Evolutionary conservation across 2,797 vertebrate species (phyloP).

Genomic region (Syngnathus rostellatus): DNA sequence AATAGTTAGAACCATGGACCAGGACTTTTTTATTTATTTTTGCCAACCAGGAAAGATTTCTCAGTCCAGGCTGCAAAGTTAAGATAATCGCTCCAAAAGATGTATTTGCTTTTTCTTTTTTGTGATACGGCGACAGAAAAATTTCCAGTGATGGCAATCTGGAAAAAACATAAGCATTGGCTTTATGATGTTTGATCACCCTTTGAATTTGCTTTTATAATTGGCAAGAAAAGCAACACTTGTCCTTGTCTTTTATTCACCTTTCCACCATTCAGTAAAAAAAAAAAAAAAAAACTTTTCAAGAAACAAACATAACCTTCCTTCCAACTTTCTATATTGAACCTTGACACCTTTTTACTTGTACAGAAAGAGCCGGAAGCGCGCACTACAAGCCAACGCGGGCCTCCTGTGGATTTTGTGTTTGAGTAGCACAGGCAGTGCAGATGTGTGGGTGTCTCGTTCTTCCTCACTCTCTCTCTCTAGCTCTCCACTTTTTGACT

Average conservation of each 20-base stretch:
- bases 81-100: no score
- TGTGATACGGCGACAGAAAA: no score
- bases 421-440: constrained; percentile 29
- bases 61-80: no score
- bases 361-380: constrained; percentile 34
- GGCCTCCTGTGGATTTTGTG: constrained; percentile 33
- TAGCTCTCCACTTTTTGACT: constrained; percentile 35
- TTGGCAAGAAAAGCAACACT: not conserved
- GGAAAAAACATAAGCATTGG: not conserved
- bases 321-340: constrained; percentile 6
- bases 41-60: not conserved
- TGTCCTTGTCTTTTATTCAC: not conserved
- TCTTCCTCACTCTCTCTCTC: not conserved
- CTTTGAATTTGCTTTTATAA: not conserved
- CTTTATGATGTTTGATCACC: not conserved
- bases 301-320: not conserved
- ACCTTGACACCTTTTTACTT: constrained; percentile 17
- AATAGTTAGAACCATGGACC: not conserved
- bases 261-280: not conserved
- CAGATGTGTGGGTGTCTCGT: constrained; percentile 53
- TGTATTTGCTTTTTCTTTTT: no score
- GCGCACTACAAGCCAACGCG: constrained; percentile 2
- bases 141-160: no score
- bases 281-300: not conserved
- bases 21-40: not conserved